phyloP scores from a whole-genome alignment of 1,140 invertebrate species.

The Drosophila suzukii region DNA sequence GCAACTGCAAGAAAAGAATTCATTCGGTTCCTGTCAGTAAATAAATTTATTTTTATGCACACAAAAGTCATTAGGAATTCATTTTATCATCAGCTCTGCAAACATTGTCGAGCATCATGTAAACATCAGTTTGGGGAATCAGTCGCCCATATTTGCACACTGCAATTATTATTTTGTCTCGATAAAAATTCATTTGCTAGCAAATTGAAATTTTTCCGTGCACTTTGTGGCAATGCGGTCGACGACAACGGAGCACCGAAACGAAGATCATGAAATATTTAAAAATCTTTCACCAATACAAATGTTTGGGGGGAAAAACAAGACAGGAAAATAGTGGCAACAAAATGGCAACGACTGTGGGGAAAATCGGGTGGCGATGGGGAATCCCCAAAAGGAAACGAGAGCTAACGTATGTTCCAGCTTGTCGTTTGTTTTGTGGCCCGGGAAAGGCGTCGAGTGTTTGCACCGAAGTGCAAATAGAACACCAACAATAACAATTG shows the following conservation, averaged over 20 bases:
- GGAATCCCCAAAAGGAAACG: slow-evolving; percentile 63
- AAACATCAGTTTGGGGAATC: slow-evolving; percentile 12
- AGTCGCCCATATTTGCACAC: slow-evolving; percentile 24
- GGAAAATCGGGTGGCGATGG: slow-evolving; percentile 8
- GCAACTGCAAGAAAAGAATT: neutral
- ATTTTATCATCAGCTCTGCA: slow-evolving; percentile 2
- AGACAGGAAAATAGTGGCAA: slow-evolving; percentile 44
- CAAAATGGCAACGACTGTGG: slow-evolving; percentile 56
- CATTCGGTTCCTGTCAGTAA: neutral
- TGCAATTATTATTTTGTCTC: slow-evolving; percentile 44
- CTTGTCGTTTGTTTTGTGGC: slow-evolving; percentile 44
- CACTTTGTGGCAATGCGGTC: slow-evolving; percentile 31
- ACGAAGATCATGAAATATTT: slow-evolving; percentile 64
- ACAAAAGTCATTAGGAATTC: neutral
- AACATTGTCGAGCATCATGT: neutral
- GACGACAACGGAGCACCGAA: slow-evolving; percentile 4
- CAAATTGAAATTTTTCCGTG: slow-evolving; percentile 42
- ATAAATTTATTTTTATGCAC: neutral
- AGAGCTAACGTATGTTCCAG: slow-evolving; percentile 75
- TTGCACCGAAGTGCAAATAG: slow-evolving; percentile 81
- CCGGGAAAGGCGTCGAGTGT: slow-evolving; percentile 64
- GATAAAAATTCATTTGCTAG: slow-evolving; percentile 47
- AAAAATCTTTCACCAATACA: slow-evolving; percentile 67
- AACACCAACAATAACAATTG: slow-evolving; percentile 83
- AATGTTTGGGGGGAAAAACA: slow-evolving; percentile 30